These are phyloP conservation scores for Sorex fumeus DNA, from an alignment of 2,113 vertebrate genomes.

Conservation along the genomic window DNA sequence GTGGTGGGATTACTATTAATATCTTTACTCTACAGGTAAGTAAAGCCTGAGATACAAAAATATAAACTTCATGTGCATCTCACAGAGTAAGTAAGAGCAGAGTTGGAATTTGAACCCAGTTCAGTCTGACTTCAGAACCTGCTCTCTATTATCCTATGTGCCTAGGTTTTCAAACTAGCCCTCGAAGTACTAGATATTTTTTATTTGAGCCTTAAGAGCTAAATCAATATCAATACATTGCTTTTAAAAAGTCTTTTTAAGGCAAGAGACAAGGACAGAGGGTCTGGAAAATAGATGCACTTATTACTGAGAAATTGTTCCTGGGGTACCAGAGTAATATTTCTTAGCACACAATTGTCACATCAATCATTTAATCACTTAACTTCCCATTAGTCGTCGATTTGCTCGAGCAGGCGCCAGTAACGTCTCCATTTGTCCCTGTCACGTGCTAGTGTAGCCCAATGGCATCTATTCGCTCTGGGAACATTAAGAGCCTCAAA, in stretches of 20 bases:
- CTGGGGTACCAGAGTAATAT: conserved; percentile 37
- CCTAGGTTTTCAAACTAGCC: neutral
- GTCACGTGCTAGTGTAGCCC: too few relatives aligned
- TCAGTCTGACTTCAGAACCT: neutral
- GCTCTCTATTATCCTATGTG: neutral
- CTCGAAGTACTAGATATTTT: neutral
- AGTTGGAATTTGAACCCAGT: conserved; percentile 33
- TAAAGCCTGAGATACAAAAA: conserved; percentile 40
- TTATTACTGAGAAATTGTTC: conserved; percentile 61
- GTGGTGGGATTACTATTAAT: neutral
- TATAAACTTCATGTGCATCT: neutral
- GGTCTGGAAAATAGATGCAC: conserved; percentile 9
- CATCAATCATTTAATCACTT: too few relatives aligned
- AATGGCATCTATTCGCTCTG: too few relatives aligned
- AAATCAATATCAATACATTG: neutral
- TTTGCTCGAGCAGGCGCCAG: too few relatives aligned
- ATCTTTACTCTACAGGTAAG: neutral
- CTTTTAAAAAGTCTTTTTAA: neutral
- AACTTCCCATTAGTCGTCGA: too few relatives aligned
- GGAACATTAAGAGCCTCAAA: too few relatives aligned
- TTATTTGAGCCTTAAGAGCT: neutral
- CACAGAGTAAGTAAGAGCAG: neutral
- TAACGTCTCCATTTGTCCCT: too few relatives aligned
- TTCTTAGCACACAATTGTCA: conserved; percentile 10
- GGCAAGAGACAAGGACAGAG: neutral